Evolutionary conservation across 2,888 invertebrate genomes (phyloP), one percentile per base, ranked within the genome.

Genomic region (Mesopsocus fuscifrons): DNA sequence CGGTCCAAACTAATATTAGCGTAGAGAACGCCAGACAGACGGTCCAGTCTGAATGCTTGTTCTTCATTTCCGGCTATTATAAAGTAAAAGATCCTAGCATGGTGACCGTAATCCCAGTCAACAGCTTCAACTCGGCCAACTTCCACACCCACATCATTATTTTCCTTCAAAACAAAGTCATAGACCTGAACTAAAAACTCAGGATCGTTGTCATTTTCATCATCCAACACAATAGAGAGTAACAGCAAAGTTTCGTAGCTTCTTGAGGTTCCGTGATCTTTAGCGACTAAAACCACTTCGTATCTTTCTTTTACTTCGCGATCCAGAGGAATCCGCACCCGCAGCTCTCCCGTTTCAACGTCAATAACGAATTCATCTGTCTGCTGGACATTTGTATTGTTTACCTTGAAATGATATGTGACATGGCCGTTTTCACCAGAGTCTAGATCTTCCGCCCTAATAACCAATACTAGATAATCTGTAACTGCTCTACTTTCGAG

Each of bases 361-460:
- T 89, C 73, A 30, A 92, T 79, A 21, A 67, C 68, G 59, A 92
- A 92, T 57, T 88, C 83, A 8, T 72, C 68, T 0, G 88, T 89
- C 57, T 81, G 78, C 47, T 77, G 78, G 0, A 79, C 72, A 52
- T 83, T 79, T 51, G 71, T 68, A 53, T 80, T 78, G 49, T 74
- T 72, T 32, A 80, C 73, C 61, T 83, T 83, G 46, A 87, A 64
- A 57, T 78, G 82, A 61, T 91, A 92, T 2, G 81, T 79, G 0
- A 91, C 69, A 42, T 75, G 67, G 1, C 89, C 89, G 58, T 85
- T 88, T 49, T 81, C 79, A 1, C 85, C 87, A 0, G 70, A 66
- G 56, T 91, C 89, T 49, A 74, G 72, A 55, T 91, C 91, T 1
- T 69, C 68, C 0, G 91, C 91, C 55, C 77, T 75, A 1, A 89